Evolutionary conservation across 1,140 invertebrate species (phyloP).

Genomic region (Rhizoglyphus robini): DNA sequence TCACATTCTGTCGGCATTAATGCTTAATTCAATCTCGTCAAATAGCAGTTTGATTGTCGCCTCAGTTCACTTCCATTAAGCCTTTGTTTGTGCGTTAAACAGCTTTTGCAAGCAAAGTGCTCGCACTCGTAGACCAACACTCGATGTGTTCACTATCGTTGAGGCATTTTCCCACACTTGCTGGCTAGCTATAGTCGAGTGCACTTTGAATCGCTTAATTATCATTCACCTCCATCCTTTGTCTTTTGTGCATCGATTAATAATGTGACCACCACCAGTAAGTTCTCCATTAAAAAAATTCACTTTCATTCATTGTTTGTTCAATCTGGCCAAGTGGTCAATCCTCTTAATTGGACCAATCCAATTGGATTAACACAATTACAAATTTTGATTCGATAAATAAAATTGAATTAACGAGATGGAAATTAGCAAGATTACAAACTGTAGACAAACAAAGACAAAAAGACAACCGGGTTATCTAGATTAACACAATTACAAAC

Average conservation of each 20-base stretch:
- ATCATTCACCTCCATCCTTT: not conserved
- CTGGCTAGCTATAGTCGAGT: not conserved
- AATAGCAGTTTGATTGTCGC: not conserved
- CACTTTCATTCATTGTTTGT: not conserved
- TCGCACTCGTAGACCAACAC: too few species aligned
- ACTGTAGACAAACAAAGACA: too few species aligned
- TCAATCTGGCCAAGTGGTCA: too few species aligned
- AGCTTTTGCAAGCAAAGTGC: not conserved
- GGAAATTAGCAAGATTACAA: too few species aligned
- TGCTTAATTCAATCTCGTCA: not conserved
- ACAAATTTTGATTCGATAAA: too few species aligned
- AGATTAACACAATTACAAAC: too few species aligned
- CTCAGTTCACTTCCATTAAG: not conserved
- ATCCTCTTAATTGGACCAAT: not conserved
- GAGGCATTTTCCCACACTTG: not conserved
- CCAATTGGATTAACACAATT: too few species aligned
- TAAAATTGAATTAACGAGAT: too few species aligned
- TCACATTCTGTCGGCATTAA: not conserved
- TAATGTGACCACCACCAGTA: not conserved
- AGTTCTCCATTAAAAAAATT: not conserved
- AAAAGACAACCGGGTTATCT: too few species aligned
- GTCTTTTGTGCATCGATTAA: not conserved
- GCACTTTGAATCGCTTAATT: not conserved
- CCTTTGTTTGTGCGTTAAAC: not conserved
- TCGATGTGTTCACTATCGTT: not conserved